Conservation (phyloP, 2,113 vertebrate genomes). For the Bufo gargarizans region DNA sequence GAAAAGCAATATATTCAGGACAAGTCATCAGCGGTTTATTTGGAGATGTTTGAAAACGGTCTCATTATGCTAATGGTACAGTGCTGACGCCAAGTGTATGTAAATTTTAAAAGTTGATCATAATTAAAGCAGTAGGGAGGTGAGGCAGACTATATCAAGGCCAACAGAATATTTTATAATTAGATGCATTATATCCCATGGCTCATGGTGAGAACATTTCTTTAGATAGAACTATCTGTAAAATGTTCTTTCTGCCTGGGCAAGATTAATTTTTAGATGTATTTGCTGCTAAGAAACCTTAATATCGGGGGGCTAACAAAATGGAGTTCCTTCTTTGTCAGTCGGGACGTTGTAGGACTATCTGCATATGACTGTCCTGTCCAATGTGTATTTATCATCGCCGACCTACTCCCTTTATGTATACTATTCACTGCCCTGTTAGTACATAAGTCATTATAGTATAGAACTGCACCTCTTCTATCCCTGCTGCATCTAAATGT, state of each 20-base stretch:
- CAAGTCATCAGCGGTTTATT: conserved; percentile 5
- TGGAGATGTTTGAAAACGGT: conserved; percentile 15
- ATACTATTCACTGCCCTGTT: no score
- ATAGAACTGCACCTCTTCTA: no score
- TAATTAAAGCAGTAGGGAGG: conserved; percentile 42
- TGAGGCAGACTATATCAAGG: conserved; percentile 29
- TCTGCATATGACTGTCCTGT: no score
- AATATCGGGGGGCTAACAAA: neutral
- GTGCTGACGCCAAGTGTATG: conserved; percentile 35
- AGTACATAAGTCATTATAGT: no score
- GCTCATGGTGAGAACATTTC: neutral
- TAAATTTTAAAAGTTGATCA: conserved; percentile 40
- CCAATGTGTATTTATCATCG: no score
- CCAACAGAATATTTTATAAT: conserved; percentile 26
- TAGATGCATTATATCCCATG: conserved; percentile 37
- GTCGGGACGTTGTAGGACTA: no score
- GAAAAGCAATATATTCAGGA: conserved; percentile 40
- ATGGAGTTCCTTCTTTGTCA: neutral
- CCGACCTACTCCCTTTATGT: no score
- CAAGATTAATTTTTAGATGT: neutral
- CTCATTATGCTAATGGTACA: conserved; percentile 34
- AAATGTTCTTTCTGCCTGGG: neutral
- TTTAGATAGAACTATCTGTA: conserved; percentile 13
- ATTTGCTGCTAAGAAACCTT: neutral
- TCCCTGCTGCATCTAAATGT: no score